These are phyloP conservation scores for Natator depressus DNA, from an alignment of 2,113 vertebrate species.

Conservation along the genomic window DNA sequence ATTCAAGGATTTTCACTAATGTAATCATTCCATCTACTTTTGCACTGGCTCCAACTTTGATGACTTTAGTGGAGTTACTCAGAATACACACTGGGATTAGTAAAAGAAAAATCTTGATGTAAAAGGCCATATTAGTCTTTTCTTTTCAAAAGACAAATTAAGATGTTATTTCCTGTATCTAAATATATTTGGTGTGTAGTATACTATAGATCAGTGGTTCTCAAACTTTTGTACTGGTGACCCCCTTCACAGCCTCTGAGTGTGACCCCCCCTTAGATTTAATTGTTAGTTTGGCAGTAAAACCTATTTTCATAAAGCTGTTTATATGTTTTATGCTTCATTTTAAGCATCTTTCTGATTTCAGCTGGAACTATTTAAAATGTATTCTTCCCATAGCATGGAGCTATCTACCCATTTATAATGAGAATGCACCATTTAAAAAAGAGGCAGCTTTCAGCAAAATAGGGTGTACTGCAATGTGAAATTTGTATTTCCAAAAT, in stretches of 20 bases:
- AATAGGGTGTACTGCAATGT: not conserved
- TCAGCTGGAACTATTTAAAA: conserved; percentile 10
- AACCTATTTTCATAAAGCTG: conserved; percentile 33
- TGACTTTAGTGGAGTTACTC: not conserved
- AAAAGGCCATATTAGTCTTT: not conserved
- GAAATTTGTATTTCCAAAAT: not conserved
- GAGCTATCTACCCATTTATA: not conserved
- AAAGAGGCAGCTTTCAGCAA: not conserved
- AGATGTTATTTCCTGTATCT: not conserved
- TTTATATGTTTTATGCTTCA: conserved; percentile 38
- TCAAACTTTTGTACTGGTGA: too few species aligned
- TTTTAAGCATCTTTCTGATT: conserved; percentile 45
- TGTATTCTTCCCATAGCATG: not conserved
- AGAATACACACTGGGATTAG: not conserved
- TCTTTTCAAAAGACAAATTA: conserved; percentile 15
- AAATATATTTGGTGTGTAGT: not conserved
- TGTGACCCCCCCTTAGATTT: not conserved
- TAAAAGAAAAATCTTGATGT: not conserved
- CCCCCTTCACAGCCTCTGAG: too few species aligned
- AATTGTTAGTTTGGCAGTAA: conserved; percentile 41
- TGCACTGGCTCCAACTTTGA: not conserved
- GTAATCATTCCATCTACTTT: conserved; percentile 2
- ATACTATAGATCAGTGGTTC: not conserved
- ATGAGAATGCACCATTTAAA: not conserved
- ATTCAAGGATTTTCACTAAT: conserved; percentile 33